Conservation (phyloP, 2,888 invertebrate genomes). For the Scotopteryx bipunctaria region DNA sequence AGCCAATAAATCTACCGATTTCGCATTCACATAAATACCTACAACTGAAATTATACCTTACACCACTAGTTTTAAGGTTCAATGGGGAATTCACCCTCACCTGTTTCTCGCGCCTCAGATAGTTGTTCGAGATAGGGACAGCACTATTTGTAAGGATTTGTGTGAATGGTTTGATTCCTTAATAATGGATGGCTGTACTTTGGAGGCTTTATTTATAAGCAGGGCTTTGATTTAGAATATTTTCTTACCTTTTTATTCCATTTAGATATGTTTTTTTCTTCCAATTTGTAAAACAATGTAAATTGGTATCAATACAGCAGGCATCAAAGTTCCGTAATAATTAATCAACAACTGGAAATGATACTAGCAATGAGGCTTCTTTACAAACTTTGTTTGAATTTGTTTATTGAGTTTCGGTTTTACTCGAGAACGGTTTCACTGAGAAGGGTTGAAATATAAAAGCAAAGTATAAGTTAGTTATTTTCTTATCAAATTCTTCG, state of each 20-base stretch:
- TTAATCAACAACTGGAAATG: background rate
- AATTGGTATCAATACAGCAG: background rate
- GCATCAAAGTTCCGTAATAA: background rate
- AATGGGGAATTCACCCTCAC: slow-evolving; percentile 51
- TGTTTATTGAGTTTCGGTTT: slow-evolving; percentile 8
- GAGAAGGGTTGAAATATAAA: slow-evolving; percentile 5
- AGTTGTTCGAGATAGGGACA: slow-evolving; percentile 54
- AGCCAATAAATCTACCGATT: slow-evolving; percentile 72
- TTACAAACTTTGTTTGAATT: background rate
- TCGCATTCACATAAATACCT: slow-evolving; percentile 65
- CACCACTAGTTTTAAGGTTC: slow-evolving; percentile 59
- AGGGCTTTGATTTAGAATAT: slow-evolving; percentile 16
- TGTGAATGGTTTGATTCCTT: slow-evolving; percentile 54
- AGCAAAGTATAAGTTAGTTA: no score
- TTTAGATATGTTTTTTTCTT: background rate
- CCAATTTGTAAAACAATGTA: no score
- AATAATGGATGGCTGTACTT: slow-evolving; percentile 49
- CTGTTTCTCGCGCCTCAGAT: slow-evolving; percentile 50
- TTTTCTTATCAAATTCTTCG: no score
- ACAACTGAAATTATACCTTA: slow-evolving; percentile 56
- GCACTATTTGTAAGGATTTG: slow-evolving; percentile 51
- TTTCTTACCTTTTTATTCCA: background rate
- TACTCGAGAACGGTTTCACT: slow-evolving; percentile 3
- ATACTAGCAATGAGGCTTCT: background rate
- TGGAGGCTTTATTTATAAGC: slow-evolving; percentile 32